Percentiles rank a stretch among this genome's conserved stretches.
phyloP scores from a whole-genome alignment of 2,113 vertebrate genomes.

The Meriones unguiculatus region DNA sequence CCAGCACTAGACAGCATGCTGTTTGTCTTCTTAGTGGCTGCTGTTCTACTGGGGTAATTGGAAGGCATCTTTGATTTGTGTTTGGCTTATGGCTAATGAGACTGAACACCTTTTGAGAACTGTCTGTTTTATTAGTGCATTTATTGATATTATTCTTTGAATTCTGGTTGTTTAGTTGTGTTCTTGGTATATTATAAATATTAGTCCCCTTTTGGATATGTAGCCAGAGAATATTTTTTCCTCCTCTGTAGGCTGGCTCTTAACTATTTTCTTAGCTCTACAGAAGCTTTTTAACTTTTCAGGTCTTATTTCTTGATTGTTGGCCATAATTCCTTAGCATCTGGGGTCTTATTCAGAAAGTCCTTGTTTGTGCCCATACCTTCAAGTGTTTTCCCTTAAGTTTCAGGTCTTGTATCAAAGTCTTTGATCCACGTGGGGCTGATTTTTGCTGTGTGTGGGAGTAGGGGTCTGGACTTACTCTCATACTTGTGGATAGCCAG shows the following conservation, averaged over 20 bases:
- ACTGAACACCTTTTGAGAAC: not conserved
- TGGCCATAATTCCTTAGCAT: not conserved
- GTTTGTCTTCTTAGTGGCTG: not conserved
- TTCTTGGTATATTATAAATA: no score
- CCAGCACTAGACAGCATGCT: not conserved
- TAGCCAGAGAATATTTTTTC: not conserved
- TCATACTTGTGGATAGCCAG: no score
- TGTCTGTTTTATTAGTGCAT: not conserved
- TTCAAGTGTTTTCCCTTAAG: not conserved
- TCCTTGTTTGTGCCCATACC: not conserved
- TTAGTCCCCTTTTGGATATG: not conserved
- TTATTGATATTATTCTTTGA: not conserved
- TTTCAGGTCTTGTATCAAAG: not conserved
- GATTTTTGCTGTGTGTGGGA: not conserved
- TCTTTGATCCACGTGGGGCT: not conserved
- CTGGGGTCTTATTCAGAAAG: no score
- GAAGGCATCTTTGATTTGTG: not conserved
- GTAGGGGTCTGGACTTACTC: not conserved
- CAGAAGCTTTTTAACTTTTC: not conserved
- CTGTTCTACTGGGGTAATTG: not conserved
- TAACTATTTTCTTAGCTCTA: not conserved
- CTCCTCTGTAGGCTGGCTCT: not conserved
- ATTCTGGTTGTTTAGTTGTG: not conserved
- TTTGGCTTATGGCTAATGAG: not conserved
- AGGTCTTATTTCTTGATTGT: not conserved